Evolutionary conservation across 2,797 vertebrate genomes (phyloP).

Genomic region (Microctenopoma lineatum): DNA sequence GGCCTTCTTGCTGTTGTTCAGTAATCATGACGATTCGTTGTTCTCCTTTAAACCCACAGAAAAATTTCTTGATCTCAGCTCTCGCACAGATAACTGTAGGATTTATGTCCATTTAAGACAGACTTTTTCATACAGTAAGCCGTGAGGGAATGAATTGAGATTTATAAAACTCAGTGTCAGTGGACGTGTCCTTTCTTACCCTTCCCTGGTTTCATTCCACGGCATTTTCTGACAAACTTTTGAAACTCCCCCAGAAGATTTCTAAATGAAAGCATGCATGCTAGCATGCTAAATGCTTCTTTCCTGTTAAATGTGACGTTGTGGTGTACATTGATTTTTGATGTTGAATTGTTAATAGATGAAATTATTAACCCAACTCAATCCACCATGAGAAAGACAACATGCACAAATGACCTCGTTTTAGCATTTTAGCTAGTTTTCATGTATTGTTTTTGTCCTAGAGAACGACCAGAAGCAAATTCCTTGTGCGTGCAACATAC

Average conservation of each 20-base stretch:
- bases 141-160: constrained; percentile 22
- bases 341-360: neutral
- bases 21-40: constrained; percentile 45
- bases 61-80: constrained; percentile 57
- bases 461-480: too few relatives aligned
- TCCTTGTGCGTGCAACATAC: too few relatives aligned
- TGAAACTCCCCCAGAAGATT: constrained; percentile 26
- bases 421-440: constrained; percentile 17
- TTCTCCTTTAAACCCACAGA: constrained; percentile 52
- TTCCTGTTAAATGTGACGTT: neutral
- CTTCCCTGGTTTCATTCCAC: constrained; percentile 43
- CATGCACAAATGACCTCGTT: neutral
- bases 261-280: constrained; percentile 32
- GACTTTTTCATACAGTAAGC: constrained; percentile 49
- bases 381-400: neutral
- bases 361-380: neutral
- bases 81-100: constrained; percentile 56
- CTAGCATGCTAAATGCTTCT: neutral
- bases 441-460: too few relatives aligned
- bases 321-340: neutral
- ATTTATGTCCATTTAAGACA: constrained; percentile 64
- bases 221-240: constrained; percentile 17
- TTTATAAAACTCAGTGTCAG: constrained; percentile 11
- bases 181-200: constrained; percentile 53
- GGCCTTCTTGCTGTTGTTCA: constrained; percentile 25